phyloP scores from a whole-genome alignment of 2,113 vertebrate species.

The Brachirus orientalis region DNA sequence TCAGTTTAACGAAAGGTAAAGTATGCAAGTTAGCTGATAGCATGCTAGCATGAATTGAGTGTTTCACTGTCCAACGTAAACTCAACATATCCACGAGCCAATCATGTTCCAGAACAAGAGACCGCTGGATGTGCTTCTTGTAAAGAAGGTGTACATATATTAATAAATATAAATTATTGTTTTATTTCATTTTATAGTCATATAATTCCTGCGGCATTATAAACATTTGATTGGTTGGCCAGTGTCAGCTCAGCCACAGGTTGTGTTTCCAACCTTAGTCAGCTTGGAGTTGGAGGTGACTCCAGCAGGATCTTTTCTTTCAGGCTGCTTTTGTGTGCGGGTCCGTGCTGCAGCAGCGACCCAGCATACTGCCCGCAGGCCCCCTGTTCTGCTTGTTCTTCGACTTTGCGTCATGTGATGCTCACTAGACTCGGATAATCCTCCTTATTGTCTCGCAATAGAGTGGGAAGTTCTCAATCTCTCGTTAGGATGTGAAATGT shows the following conservation, averaged over 20 bases:
- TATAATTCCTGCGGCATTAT: not conserved
- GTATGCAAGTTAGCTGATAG: not conserved
- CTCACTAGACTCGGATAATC: conserved; percentile 29
- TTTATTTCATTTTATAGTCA: not conserved
- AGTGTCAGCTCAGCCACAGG: conserved; percentile 5
- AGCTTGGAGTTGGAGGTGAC: not conserved
- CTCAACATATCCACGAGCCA: not conserved
- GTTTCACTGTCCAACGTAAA: not conserved
- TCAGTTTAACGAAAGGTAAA: conserved; percentile 77
- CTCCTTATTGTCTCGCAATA: not conserved
- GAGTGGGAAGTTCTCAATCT: not conserved
- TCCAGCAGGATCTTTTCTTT: too few relatives aligned
- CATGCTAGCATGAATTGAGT: conserved; percentile 9
- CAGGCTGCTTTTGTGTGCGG: not conserved
- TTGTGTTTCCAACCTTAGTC: conserved; percentile 29
- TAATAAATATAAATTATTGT: too few relatives aligned
- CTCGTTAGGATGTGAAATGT: not conserved
- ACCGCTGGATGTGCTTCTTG: too few relatives aligned
- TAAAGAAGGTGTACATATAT: too few relatives aligned
- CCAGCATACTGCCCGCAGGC: too few relatives aligned
- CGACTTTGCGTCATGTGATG: conserved; percentile 41
- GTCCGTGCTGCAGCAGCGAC: not conserved
- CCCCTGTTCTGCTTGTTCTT: too few relatives aligned
- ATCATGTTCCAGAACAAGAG: not conserved
- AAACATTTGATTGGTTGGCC: too few relatives aligned